A percentile compares a stretch with the other conserved stretches of the same genome.
phyloP scores from a whole-genome alignment of 2,797 vertebrate genomes.

The Lateolabrax maculatus region DNA sequence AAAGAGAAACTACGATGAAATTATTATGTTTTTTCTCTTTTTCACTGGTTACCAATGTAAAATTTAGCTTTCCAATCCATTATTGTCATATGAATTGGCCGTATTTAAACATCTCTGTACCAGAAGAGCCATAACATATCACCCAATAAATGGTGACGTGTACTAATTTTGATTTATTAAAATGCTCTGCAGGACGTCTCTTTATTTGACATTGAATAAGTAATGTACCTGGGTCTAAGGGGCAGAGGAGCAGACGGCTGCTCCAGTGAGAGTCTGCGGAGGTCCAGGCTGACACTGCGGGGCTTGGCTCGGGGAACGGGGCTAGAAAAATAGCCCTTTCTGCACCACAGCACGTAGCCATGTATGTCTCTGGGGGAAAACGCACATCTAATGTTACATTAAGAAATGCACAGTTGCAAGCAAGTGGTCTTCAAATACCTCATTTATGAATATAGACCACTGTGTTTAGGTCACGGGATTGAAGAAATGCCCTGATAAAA shows the following conservation, averaged over 20 bases:
- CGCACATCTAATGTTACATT: neutral
- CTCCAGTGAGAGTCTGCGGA: constrained; percentile 86
- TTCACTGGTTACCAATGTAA: neutral
- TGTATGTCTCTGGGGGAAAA: constrained; percentile 87
- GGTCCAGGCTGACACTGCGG: constrained; percentile 81
- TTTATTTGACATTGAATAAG: neutral
- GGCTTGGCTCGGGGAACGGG: constrained; percentile 86
- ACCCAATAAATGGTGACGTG: neutral
- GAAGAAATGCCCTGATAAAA: neutral
- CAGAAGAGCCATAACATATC: neutral
- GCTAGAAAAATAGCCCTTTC: constrained; percentile 83
- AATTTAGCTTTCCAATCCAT: neutral
- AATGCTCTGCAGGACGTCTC: neutral
- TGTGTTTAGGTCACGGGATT: neutral
- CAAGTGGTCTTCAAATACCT: neutral
- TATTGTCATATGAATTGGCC: neutral
- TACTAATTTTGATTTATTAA: neutral
- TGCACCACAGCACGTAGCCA: constrained; percentile 92
- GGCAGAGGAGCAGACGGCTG: constrained; percentile 57
- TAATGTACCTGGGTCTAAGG: constrained; percentile 73
- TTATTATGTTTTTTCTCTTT: neutral
- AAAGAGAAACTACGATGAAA: neutral
- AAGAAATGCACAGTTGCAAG: neutral
- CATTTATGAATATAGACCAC: neutral
- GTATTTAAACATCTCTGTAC: neutral